phyloP scores from a whole-genome alignment of 2,797 vertebrate genomes.

The Hippopotamyrus pictus region DNA sequence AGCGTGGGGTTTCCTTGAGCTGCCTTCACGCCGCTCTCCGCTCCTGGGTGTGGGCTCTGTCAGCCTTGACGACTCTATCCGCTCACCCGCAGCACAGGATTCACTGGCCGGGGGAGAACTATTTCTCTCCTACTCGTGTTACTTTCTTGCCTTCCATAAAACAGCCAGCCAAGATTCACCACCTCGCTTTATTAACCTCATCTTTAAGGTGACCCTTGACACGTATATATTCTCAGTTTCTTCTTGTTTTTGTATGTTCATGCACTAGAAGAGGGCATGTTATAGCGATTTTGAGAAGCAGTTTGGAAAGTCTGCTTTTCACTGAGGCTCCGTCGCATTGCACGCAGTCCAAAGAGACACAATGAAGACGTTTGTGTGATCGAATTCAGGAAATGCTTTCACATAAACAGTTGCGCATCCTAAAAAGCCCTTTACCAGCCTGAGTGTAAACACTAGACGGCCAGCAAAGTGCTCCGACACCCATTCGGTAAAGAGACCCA shows the following conservation, averaged over 20 bases:
- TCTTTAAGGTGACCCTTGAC: not conserved
- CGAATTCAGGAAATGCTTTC: slow-evolving; percentile 5
- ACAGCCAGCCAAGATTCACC: not conserved
- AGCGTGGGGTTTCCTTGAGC: not conserved
- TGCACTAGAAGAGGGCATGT: not conserved
- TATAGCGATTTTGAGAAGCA: not conserved
- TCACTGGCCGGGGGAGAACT: not conserved
- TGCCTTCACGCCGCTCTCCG: not conserved
- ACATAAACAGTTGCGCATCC: not conserved
- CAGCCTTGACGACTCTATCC: not conserved
- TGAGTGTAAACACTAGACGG: not conserved
- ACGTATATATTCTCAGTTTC: not conserved
- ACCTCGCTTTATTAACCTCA: not conserved
- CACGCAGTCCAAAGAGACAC: not conserved
- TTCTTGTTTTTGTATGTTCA: not conserved
- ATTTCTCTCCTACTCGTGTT: not conserved
- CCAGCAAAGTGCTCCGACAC: not conserved
- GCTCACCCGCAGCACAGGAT: not conserved
- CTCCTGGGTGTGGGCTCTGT: not conserved
- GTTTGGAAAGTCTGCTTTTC: not conserved
- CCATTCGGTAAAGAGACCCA: not conserved
- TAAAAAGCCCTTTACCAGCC: slow-evolving; percentile 1
- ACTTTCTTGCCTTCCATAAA: not conserved
- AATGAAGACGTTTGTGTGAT: not conserved
- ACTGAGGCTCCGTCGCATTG: not conserved